Conservation (phyloP, 1,140 invertebrate species). For the Meloidogyne hapla region DNA sequence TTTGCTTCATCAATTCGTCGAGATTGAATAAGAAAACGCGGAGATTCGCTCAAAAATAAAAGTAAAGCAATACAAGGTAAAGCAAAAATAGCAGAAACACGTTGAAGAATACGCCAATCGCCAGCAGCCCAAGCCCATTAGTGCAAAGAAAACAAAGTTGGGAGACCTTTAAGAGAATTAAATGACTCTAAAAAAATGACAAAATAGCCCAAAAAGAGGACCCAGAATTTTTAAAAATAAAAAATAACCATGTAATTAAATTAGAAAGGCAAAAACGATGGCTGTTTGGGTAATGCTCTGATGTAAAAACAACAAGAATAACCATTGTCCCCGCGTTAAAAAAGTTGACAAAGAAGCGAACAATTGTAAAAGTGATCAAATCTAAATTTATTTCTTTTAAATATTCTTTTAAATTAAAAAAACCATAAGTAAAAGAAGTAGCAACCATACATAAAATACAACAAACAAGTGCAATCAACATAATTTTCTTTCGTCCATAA, state of each 20-base stretch:
- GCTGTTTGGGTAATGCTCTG: slow-evolving; percentile 51
- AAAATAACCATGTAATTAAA: slow-evolving; percentile 41
- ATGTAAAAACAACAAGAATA: slow-evolving; percentile 48
- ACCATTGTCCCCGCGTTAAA: slow-evolving; percentile 51
- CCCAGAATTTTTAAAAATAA: slow-evolving; percentile 15
- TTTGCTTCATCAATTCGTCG: slow-evolving; percentile 53
- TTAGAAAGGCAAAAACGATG: slow-evolving; percentile 51
- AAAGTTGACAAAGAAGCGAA: slow-evolving; percentile 47
- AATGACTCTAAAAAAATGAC: background rate
- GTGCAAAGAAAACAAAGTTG: slow-evolving; percentile 38
- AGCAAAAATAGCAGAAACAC: slow-evolving; percentile 37
- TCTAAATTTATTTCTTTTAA: background rate
- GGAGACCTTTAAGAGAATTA: slow-evolving; percentile 12
- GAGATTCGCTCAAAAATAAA: slow-evolving; percentile 53
- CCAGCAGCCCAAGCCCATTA: slow-evolving; percentile 43
- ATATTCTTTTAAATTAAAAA: background rate
- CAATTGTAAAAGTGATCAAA: slow-evolving; percentile 43
- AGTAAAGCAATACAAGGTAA: slow-evolving; percentile 38
- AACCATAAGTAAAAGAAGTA: slow-evolving; percentile 41
- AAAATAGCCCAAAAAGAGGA: background rate
- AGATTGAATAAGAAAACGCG: slow-evolving; percentile 54
- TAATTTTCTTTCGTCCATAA: slow-evolving; percentile 33
- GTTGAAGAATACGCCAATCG: slow-evolving; percentile 46
- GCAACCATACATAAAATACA: slow-evolving; percentile 47
- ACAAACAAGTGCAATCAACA: slow-evolving; percentile 41